These are phyloP conservation scores for Clarias magur DNA, from an alignment of 2,113 vertebrate species.

Conservation along the genomic window DNA sequence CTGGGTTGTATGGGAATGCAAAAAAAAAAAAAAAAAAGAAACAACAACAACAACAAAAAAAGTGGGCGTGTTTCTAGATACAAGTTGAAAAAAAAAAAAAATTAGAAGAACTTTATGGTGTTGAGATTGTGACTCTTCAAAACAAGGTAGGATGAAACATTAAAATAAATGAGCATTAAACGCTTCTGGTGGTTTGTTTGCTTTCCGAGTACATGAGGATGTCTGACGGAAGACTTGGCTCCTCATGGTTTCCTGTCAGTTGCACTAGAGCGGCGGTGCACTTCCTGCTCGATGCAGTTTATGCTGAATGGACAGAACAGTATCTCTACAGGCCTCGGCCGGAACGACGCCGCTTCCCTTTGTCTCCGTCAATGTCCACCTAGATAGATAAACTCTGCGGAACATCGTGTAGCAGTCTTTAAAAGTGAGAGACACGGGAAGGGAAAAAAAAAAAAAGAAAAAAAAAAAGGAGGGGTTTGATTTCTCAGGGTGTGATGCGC, in stretches of 20 bases:
- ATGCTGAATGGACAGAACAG: conserved; percentile 44
- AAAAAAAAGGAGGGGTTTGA: neutral
- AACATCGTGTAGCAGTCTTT: too few relatives aligned
- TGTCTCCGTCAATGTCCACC: neutral
- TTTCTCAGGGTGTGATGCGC: neutral
- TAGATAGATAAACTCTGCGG: too few relatives aligned
- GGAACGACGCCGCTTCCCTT: conserved; percentile 14
- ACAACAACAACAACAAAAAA: too few relatives aligned
- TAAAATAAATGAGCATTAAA: neutral
- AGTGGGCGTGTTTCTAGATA: neutral
- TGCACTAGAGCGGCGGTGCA: conserved; percentile 36
- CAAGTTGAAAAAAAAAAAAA: neutral
- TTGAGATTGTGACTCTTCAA: neutral
- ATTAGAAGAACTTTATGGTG: neutral
- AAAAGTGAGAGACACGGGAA: neutral
- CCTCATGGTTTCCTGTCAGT: conserved; percentile 49
- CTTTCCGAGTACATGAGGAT: conserved; percentile 5
- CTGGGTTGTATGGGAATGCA: neutral
- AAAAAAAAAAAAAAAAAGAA: neutral
- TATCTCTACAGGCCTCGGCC: conserved; percentile 22
- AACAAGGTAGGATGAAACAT: neutral
- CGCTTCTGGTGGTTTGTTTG: conserved; percentile 29
- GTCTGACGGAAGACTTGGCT: conserved; percentile 27
- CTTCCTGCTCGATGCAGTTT: conserved; percentile 49
- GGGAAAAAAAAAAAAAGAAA: neutral